Base-by-base conservation (phyloP, 1,140 invertebrate genomes). In the Trichogramma pretiosum region DNA sequence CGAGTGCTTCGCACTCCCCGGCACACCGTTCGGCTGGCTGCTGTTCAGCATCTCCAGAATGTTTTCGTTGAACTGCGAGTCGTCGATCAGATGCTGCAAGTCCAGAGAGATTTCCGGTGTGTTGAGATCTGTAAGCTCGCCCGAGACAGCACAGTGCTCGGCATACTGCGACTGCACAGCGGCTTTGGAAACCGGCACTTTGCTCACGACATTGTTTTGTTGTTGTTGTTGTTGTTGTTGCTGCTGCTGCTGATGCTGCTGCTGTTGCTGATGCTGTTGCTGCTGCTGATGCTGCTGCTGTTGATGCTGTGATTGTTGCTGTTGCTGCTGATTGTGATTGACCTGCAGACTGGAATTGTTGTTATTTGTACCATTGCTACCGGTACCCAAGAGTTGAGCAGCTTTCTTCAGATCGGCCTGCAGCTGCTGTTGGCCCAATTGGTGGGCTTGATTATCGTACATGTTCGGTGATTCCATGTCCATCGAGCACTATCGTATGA, bases 21-120 rank as follows among this genome's bases (percentile, higher is more conserved):
- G 74, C 44, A 5, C 23, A 13, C 14, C 11, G 13, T n/a, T 34
- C 21, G 14, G 16, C 21, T n/a, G 23, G n/a, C 75, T 35, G 5
- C 58, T 76, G n/a, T 76, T 77, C 16, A 83, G 74, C 50, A 90
- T 87, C 56, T 92, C 88, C 51, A 83, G 79, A 58, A 90, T 73
- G 7, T 84, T 84, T 13, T 89, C 86, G 57, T 81, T 79, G 65
- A 92, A 16, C 63, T 70, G 50, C 18, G 76, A 75, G 61, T 92
- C 89, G 67, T 92, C 89, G 57, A 92, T 92, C 55, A 93, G 74
- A 63, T 87, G 84, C 59, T 90, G 87, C 46, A 93, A 74, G 59
- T 93, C 89, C 49, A 93, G 68, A 24, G 85, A 87, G 60, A 93
- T 91, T 67, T 93, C 89, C 35, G 88, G 86, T 14, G 83, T 86